These are phyloP conservation scores for Charina bottae DNA, from an alignment of 2,113 vertebrate genomes.

Conservation along the genomic window DNA sequence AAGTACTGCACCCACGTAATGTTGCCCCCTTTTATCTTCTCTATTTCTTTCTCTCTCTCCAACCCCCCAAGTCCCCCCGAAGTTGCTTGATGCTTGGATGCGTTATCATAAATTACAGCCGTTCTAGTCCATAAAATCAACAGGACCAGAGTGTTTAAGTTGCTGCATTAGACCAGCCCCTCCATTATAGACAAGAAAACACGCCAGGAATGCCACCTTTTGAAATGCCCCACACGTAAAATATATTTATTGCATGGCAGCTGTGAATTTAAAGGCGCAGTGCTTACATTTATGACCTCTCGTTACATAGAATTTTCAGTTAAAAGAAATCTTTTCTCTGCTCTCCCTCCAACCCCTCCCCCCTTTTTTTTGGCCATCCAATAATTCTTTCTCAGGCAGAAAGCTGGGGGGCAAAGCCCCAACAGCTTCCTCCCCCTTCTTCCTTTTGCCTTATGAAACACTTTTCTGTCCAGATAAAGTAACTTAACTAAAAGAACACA, in stretches of 20 bases:
- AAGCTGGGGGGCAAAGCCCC: not conserved
- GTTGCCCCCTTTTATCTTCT: not conserved
- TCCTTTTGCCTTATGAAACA: not conserved
- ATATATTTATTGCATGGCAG: conserved; percentile 57
- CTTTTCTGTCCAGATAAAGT: not conserved
- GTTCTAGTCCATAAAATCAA: conserved; percentile 53
- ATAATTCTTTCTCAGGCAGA: conserved; percentile 21
- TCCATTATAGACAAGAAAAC: conserved; percentile 47
- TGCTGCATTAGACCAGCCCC: conserved; percentile 46
- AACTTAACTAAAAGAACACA: not conserved
- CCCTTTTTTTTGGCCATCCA: not conserved
- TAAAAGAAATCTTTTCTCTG: conserved; percentile 34
- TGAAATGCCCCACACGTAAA: conserved; percentile 43
- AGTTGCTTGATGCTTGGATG: conserved; percentile 21
- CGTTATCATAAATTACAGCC: conserved; percentile 45
- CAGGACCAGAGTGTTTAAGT: conserved; percentile 54
- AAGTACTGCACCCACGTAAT: not conserved
- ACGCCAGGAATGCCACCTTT: conserved; percentile 46
- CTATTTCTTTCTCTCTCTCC: not conserved
- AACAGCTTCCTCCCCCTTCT: not conserved
- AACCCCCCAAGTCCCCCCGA: not conserved
- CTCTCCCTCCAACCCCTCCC: not conserved
- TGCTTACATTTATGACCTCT: conserved; percentile 30
- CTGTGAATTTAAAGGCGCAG: conserved; percentile 44
- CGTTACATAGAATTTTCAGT: conserved; percentile 44